Evolutionary conservation across 1,140 invertebrate species (phyloP).

Genomic region (Macrostomum lignano): DNA sequence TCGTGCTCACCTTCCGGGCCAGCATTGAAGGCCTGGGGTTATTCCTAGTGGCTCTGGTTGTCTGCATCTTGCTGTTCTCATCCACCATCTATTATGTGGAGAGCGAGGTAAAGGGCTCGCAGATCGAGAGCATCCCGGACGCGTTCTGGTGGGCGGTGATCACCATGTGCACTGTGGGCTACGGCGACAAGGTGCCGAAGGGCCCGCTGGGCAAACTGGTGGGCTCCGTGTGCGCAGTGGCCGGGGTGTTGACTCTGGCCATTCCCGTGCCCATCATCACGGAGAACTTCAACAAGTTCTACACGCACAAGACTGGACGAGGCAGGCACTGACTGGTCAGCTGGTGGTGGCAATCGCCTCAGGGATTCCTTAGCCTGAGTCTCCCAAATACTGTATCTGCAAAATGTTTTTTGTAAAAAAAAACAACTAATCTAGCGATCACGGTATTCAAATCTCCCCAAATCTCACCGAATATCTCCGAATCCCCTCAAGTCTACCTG

Average conservation of each 20-base stretch:
- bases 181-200: constrained; percentile 3
- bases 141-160: constrained; percentile 5
- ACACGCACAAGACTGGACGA: background rate
- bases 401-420: too few relatives aligned
- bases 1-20: constrained; percentile 35
- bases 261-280: constrained; percentile 2
- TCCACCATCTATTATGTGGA: constrained; percentile 3
- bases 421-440: too few relatives aligned
- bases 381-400: too few relatives aligned
- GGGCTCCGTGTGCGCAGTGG: constrained; percentile 2
- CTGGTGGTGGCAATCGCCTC: too few relatives aligned
- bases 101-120: background rate
- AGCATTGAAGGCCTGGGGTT: constrained; percentile 20
- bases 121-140: constrained; percentile 4
- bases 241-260: constrained; percentile 1
- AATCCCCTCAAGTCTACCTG: too few relatives aligned
- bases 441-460: too few relatives aligned
- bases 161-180: constrained; percentile 3
- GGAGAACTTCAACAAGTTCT: constrained; percentile 4
- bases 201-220: constrained; percentile 2
- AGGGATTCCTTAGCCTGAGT: too few relatives aligned
- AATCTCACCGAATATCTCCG: too few relatives aligned
- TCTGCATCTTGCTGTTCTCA: constrained; percentile 11
- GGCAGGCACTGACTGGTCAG: background rate
- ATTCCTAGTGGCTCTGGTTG: constrained; percentile 20